Conservation (phyloP, 2,797 vertebrate genomes). For the Podargus strigoides region DNA sequence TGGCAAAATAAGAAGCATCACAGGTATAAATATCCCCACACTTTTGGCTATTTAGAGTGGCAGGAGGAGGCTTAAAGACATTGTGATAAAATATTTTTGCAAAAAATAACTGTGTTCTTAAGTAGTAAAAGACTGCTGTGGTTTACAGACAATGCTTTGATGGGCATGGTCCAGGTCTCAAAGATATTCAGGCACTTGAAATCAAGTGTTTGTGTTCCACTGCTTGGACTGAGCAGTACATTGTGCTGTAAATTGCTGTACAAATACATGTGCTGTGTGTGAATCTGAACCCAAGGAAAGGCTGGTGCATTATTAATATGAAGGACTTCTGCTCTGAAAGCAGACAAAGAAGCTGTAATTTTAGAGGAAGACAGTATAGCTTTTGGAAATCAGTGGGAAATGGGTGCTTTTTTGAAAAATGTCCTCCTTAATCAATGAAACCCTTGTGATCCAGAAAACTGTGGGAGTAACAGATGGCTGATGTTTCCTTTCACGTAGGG, state of each 20-base stretch:
- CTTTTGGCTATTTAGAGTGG: background rate
- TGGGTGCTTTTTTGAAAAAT: background rate
- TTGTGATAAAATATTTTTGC: background rate
- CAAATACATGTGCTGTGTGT: accelerated
- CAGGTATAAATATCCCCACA: conserved; percentile 36
- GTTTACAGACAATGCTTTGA: background rate
- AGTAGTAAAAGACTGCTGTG: background rate
- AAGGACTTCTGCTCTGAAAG: background rate
- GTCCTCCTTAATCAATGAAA: conserved; percentile 31
- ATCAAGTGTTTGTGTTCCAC: background rate
- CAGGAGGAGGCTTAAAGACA: background rate
- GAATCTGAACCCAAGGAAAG: background rate
- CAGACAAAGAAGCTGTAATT: background rate
- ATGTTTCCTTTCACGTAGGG: background rate
- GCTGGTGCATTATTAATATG: background rate
- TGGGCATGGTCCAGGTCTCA: background rate
- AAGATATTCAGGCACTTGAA: background rate
- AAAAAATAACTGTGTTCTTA: background rate
- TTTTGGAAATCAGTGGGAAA: background rate
- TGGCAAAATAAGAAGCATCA: background rate
- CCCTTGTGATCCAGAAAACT: background rate
- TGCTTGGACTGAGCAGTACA: background rate
- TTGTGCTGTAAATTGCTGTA: background rate
- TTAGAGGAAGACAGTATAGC: background rate
- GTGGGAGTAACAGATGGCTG: conserved; percentile 56